Conservation (phyloP, 2,888 invertebrate genomes). For the Ischnura elegans region DNA sequence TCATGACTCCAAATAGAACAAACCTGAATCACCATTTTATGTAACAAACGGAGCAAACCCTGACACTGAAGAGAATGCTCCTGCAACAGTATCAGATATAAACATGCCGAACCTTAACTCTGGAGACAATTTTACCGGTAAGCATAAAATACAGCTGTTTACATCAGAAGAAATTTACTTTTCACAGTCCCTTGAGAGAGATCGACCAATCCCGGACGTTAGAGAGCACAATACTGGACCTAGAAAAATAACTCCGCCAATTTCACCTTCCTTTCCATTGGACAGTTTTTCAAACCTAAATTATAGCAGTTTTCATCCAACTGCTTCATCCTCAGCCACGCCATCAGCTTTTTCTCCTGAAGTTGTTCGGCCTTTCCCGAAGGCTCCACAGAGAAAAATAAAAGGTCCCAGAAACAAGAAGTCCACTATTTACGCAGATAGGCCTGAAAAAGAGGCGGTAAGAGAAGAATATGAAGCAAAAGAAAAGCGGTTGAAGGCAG, state of each 20-base stretch:
- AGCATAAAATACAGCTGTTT: background rate
- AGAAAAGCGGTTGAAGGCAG: conserved; percentile 9
- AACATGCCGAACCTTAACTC: background rate
- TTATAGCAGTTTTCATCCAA: conserved; percentile 55
- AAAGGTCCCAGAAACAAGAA: conserved; percentile 70
- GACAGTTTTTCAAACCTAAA: conserved; percentile 63
- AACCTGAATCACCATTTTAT: background rate
- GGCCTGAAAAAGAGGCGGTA: conserved; percentile 68
- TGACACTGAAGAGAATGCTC: background rate
- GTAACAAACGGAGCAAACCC: background rate
- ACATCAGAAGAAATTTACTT: background rate
- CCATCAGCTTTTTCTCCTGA: conserved; percentile 70
- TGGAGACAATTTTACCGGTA: background rate
- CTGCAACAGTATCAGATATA: background rate
- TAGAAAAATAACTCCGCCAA: conserved; percentile 64
- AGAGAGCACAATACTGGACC: conserved; percentile 68
- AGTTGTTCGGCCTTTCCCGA: conserved; percentile 70
- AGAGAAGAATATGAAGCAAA: conserved; percentile 64
- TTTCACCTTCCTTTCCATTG: conserved; percentile 66
- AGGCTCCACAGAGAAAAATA: conserved; percentile 70
- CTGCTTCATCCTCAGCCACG: conserved; percentile 68
- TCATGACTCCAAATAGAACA: conserved; percentile 41
- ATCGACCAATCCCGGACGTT: conserved; percentile 58
- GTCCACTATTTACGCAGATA: conserved; percentile 69
- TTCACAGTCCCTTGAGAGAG: background rate